Percentiles rank a stretch among this genome's conserved stretches.
phyloP scores from a whole-genome alignment of 2,113 vertebrate species.

The Oophaga pumilio region DNA sequence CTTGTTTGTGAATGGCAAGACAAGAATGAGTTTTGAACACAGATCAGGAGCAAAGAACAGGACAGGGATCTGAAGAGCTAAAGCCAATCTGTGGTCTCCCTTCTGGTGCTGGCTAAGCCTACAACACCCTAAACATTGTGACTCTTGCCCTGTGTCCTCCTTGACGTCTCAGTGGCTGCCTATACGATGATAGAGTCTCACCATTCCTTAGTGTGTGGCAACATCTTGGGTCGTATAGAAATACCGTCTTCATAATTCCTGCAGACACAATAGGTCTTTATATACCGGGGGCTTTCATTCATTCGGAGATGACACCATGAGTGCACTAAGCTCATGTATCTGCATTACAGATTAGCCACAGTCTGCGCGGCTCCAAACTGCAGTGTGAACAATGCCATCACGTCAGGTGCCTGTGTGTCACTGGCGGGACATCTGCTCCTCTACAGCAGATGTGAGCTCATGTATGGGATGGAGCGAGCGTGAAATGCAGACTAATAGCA shows the following conservation, averaged over 20 bases:
- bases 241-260: not conserved
- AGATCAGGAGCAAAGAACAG: no score
- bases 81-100: not conserved
- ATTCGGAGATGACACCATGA: not conserved
- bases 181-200: not conserved
- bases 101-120: not conserved
- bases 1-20: no score
- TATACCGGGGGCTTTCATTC: not conserved
- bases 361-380: not conserved
- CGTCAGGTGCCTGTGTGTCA: conserved; percentile 14
- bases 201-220: not conserved
- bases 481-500: conserved; percentile 42
- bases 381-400: conserved; percentile 16
- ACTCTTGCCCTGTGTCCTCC: not conserved
- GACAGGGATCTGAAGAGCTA: not conserved
- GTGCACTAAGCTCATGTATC: not conserved
- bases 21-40: not conserved
- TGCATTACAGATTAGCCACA: not conserved
- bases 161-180: not conserved
- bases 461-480: conserved; percentile 23
- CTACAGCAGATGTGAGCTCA: conserved; percentile 34
- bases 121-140: not conserved
- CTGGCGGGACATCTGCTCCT: conserved; percentile 31
- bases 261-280: not conserved
- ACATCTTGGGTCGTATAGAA: not conserved